Conservation (phyloP, 2,113 vertebrate species). For the Tricholaema leucomelas region DNA sequence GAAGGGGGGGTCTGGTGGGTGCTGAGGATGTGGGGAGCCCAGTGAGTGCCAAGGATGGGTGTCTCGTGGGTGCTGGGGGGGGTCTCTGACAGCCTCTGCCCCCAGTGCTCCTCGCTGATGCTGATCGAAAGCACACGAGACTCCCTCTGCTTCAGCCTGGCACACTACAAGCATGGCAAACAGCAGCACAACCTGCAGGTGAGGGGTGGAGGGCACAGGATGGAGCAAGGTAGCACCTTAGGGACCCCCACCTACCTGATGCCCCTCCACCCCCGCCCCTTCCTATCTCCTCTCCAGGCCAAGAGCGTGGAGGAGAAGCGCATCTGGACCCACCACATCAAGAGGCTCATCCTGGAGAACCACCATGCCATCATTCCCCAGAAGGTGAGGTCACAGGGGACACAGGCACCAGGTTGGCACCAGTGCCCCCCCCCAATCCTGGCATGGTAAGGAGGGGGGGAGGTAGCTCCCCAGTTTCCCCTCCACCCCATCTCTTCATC, state of each 20-base stretch:
- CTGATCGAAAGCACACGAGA: slow-evolving; percentile 92
- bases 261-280: rapidly evolving
- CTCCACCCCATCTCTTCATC: not conserved
- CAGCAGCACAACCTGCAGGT: slow-evolving; percentile 95
- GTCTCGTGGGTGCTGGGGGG: not conserved
- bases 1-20: not conserved
- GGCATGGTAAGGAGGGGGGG: rapidly evolving
- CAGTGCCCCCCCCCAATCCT: rapidly evolving
- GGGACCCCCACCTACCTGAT: too few species aligned
- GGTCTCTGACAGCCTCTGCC: not conserved
- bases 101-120: slow-evolving; percentile 93
- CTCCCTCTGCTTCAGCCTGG: slow-evolving; percentile 91
- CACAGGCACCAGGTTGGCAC: rapidly evolving
- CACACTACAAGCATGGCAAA: slow-evolving; percentile 93
- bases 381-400: slow-evolving; percentile 74
- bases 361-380: slow-evolving; percentile 91
- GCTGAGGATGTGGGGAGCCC: too few species aligned
- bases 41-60: too few species aligned
- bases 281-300: slow-evolving; percentile 70
- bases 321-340: slow-evolving; percentile 93
- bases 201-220: slow-evolving; percentile 68
- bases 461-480: not conserved
- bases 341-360: slow-evolving; percentile 95
- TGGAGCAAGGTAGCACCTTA: rapidly evolving
- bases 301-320: slow-evolving; percentile 91